Conservation (phyloP, 1,140 invertebrate species). For the Wiebesia pumilae region DNA sequence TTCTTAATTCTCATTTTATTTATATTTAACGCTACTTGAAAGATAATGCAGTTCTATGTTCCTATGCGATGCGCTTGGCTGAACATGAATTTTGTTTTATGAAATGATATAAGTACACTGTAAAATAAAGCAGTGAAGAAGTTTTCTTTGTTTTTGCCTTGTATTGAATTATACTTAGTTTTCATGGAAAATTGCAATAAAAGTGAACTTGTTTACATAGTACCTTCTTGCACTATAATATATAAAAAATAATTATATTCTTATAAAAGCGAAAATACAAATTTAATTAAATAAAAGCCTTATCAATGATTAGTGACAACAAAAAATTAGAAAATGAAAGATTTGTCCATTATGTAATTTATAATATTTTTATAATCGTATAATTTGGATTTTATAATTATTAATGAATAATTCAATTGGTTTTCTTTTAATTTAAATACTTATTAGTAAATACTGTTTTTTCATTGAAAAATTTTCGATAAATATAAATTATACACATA, state of each 20-base stretch:
- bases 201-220: background rate
- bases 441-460: too few species aligned
- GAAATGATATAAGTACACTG: background rate
- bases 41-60: background rate
- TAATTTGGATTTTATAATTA: too few species aligned
- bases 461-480: too few species aligned
- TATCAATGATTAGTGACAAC: too few species aligned
- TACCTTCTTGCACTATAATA: background rate
- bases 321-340: too few species aligned
- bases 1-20: constrained; percentile 2
- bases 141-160: background rate
- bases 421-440: too few species aligned
- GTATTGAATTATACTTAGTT: background rate
- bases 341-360: too few species aligned
- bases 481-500: too few species aligned
- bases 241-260: background rate
- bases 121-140: background rate
- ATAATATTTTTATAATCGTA: too few species aligned
- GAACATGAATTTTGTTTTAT: constrained; percentile 12
- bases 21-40: background rate
- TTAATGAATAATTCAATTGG: too few species aligned
- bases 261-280: background rate
- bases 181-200: background rate
- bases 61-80: background rate
- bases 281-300: background rate